Evolutionary conservation across 2,888 invertebrate species (phyloP).

Genomic region (Thecophora atra): DNA sequence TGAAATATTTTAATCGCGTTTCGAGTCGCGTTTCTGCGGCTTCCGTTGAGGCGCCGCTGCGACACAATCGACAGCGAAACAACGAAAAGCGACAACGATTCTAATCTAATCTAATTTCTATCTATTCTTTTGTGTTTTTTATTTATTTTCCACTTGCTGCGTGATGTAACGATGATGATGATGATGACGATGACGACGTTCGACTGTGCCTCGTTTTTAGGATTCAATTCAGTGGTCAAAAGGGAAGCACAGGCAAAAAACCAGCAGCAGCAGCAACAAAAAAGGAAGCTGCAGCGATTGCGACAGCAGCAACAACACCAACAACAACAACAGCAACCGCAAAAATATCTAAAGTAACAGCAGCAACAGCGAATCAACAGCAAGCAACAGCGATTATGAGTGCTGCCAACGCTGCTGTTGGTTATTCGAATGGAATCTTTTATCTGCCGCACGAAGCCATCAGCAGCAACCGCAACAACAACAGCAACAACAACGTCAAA

Average conservation of each 20-base stretch:
- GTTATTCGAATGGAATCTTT: conserved; percentile 38
- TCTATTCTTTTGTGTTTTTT: conserved; percentile 9
- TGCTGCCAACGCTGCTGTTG: conserved; percentile 35
- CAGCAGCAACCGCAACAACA: conserved; percentile 30
- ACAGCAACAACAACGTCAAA: conserved; percentile 23
- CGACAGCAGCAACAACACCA: conserved; percentile 24
- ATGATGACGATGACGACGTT: not conserved
- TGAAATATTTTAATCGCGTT: too few species aligned
- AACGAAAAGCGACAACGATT: conserved; percentile 12
- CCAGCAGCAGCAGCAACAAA: conserved; percentile 20
- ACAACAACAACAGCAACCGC: conserved; percentile 25
- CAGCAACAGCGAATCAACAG: conserved; percentile 41
- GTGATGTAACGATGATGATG: not conserved
- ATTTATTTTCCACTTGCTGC: not conserved
- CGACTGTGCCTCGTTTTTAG: not conserved
- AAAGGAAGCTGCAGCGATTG: conserved; percentile 32
- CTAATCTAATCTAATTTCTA: not conserved
- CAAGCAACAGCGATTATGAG: conserved; percentile 32
- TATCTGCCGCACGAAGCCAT: conserved; percentile 37
- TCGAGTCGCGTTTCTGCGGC: too few species aligned
- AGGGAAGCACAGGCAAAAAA: not conserved
- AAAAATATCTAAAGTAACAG: conserved; percentile 21
- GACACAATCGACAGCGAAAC: too few species aligned
- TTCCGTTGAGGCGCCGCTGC: too few species aligned
- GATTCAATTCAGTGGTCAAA: conserved; percentile 16